Conservation (phyloP, 2,797 vertebrate species). For the Mormyrus proboscirostris region DNA sequence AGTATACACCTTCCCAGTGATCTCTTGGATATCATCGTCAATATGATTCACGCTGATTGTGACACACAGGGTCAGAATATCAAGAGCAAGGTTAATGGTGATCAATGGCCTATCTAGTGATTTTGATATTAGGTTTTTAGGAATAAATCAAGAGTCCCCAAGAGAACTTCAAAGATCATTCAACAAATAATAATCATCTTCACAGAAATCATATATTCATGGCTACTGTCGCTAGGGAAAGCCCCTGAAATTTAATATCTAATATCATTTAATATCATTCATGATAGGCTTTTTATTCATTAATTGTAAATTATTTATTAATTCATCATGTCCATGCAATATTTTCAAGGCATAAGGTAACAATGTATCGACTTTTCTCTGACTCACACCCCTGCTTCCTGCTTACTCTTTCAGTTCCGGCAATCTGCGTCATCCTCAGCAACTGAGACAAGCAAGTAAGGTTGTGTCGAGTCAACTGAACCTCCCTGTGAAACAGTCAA, state of each 20-base stretch:
- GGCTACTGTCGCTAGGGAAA: background rate
- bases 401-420: constrained; percentile 26
- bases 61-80: background rate
- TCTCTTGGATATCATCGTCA: background rate
- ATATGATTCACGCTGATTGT: background rate
- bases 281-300: constrained; percentile 11
- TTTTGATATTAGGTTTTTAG: background rate
- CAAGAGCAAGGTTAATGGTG: constrained; percentile 26
- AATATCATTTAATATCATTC: background rate
- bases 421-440: constrained; percentile 36
- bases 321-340: background rate
- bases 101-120: constrained; percentile 23
- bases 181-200: background rate
- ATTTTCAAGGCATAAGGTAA: background rate
- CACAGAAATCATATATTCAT: background rate
- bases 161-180: background rate
- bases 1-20: background rate
- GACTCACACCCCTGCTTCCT: constrained; percentile 17
- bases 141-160: background rate
- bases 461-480: constrained; percentile 46
- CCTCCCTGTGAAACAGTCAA: constrained; percentile 41
- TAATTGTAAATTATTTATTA: constrained; percentile 17
- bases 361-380: background rate
- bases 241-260: background rate
- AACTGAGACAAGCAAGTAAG: constrained; percentile 29